These are phyloP conservation scores for Cyclina sinensis DNA, from an alignment of 1,140 invertebrate genomes.

Conservation along the genomic window DNA sequence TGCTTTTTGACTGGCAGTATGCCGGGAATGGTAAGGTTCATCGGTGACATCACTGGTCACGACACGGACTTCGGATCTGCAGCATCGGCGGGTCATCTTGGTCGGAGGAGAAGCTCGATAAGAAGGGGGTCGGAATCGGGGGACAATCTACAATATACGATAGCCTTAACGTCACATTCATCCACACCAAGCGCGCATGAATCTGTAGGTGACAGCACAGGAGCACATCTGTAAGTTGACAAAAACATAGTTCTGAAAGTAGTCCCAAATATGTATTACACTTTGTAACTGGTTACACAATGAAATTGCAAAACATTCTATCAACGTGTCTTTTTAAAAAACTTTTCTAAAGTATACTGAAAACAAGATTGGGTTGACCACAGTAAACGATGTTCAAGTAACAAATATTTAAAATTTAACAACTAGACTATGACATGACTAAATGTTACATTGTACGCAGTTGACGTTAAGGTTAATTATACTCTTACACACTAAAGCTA, in stretches of 20 bases:
- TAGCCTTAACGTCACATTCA: constrained; percentile 56
- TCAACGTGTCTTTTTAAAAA: too few relatives aligned
- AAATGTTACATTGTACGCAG: too few relatives aligned
- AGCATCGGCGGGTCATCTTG: constrained; percentile 50
- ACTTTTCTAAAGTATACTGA: too few relatives aligned
- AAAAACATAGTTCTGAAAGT: neutral
- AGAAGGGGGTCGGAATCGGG: constrained; percentile 60
- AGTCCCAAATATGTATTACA: too few relatives aligned
- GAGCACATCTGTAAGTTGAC: constrained; percentile 64
- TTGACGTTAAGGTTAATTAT: too few relatives aligned
- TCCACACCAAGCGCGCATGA: constrained; percentile 67
- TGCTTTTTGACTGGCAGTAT: constrained; percentile 62
- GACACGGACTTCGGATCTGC: constrained; percentile 23
- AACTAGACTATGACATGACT: too few relatives aligned
- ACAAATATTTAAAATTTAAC: too few relatives aligned
- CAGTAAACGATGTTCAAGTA: too few relatives aligned
- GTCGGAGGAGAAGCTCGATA: constrained; percentile 57
- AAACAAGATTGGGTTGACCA: too few relatives aligned
- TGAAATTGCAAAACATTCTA: too few relatives aligned
- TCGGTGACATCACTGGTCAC: constrained; percentile 60
- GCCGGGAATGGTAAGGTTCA: constrained; percentile 76
- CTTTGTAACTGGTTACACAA: too few relatives aligned
- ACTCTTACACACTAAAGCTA: too few relatives aligned
- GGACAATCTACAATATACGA: constrained; percentile 58
- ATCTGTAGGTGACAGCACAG: constrained; percentile 58